These are phyloP conservation scores for Murina feae DNA, from an alignment of 2,113 vertebrate genomes.

Conservation along the genomic window DNA sequence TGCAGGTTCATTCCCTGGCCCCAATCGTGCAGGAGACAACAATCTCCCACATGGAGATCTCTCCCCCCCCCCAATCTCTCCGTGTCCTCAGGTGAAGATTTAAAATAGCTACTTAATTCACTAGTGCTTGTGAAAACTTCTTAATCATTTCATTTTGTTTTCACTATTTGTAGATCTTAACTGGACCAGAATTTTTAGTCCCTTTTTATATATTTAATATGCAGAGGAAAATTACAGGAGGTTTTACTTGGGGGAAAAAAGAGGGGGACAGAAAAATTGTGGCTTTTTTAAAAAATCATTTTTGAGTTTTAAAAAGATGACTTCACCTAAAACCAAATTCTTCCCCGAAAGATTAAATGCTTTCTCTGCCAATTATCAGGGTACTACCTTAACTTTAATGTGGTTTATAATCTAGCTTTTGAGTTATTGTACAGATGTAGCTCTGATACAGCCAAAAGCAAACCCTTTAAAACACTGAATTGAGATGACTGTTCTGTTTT, in stretches of 20 bases:
- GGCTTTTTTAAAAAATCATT: too few relatives aligned
- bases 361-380: background rate
- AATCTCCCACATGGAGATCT: too few relatives aligned
- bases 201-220: background rate
- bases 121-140: background rate
- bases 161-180: background rate
- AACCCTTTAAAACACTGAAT: background rate
- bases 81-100: too few relatives aligned
- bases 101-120: background rate
- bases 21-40: too few relatives aligned
- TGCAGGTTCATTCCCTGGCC: background rate
- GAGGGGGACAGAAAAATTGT: background rate
- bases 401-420: background rate
- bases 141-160: background rate
- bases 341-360: background rate
- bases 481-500: background rate
- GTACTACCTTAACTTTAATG: background rate
- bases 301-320: background rate
- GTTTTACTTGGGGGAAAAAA: background rate
- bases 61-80: too few relatives aligned
- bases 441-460: background rate
- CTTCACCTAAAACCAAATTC: background rate
- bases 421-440: background rate
- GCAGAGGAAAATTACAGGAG: background rate
- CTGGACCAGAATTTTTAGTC: background rate